Evolutionary conservation across 2,888 invertebrate genomes (phyloP), one percentile per base, ranked within the genome.

Genomic region (Emmelina monodactyla): DNA sequence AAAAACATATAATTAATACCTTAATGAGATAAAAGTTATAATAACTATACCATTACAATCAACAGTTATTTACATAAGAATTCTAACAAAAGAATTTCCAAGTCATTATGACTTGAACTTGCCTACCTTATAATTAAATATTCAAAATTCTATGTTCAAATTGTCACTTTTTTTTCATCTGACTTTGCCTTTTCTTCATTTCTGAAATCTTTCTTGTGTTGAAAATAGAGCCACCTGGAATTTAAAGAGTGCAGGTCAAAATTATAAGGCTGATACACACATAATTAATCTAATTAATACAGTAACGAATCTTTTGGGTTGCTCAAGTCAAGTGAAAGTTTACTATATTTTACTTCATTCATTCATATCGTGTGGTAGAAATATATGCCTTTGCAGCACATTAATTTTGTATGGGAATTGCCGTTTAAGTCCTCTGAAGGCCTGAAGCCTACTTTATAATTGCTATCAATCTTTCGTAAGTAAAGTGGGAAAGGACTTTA

Each of bases 181-280:
- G 19, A 30, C 14, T 40, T 40, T 13, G 31, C 22, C 3, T 37
- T 22, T 44, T 51, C 35, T 42, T 46, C 32, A 34, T 46, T 43
- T 34, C 45, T 47, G 37, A 36, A 50, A 43, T 68, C 67, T 40
- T 68, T 58, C 32, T 56, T 60, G 34, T 67, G 62, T 51, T 68
- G 63, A 37, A 58, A 56, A 38, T 63, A 69, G 42, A 69, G 50
- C 69, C 69, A 69, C 36, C 69, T 69, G 66, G 31, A 62, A 64
- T 30, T 12, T 14, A 36, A 33, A 12, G 14, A 10, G 15, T 35
- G 29, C 30, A 15, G 31, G 35, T 37, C 40, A 32, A 37, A 42
- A 11, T 28, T 42, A 39, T 34, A 32, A 34, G 28, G 40, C 40
- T 40, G 34, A 31, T 44, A 40, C 33, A 39, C 34, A 45, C 31